These are phyloP conservation scores for Carduelis carduelis DNA, from an alignment of 2,797 vertebrate genomes.

Conservation along the genomic window DNA sequence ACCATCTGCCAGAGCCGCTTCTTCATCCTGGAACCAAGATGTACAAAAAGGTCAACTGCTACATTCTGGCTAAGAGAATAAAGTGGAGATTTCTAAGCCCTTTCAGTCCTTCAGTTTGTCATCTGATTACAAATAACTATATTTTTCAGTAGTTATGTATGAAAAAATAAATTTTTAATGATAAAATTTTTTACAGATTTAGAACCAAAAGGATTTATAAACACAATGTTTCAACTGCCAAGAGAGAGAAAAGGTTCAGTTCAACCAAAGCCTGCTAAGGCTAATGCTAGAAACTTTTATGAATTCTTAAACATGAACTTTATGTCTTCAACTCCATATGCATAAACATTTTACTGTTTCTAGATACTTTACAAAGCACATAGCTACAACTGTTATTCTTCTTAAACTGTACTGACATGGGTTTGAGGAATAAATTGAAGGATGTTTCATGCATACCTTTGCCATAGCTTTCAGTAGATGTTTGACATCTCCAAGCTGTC, in stretches of 20 bases:
- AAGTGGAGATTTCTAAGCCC: neutral
- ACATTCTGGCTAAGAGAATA: neutral
- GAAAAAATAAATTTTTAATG: neutral
- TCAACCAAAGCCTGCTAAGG: neutral
- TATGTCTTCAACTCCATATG: neutral
- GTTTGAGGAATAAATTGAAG: neutral
- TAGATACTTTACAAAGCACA: neutral
- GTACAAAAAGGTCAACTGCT: neutral
- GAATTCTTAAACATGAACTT: neutral
- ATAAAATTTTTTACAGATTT: neutral
- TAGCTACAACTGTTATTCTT: neutral
- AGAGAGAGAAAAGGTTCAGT: neutral
- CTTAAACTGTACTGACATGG: neutral
- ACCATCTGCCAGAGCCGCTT: slow-evolving; percentile 90
- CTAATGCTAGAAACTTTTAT: neutral
- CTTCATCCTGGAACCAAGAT: slow-evolving; percentile 85
- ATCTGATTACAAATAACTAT: neutral
- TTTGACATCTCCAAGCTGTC: slow-evolving; percentile 95
- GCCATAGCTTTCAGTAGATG: slow-evolving; percentile 97
- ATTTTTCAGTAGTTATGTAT: neutral
- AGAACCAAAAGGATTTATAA: neutral
- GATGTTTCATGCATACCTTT: slow-evolving; percentile 79
- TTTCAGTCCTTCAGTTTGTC: neutral
- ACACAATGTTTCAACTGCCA: neutral
- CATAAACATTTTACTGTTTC: neutral